phyloP scores from a whole-genome alignment of 2,797 vertebrate genomes.

The Enteromius mattozi region DNA sequence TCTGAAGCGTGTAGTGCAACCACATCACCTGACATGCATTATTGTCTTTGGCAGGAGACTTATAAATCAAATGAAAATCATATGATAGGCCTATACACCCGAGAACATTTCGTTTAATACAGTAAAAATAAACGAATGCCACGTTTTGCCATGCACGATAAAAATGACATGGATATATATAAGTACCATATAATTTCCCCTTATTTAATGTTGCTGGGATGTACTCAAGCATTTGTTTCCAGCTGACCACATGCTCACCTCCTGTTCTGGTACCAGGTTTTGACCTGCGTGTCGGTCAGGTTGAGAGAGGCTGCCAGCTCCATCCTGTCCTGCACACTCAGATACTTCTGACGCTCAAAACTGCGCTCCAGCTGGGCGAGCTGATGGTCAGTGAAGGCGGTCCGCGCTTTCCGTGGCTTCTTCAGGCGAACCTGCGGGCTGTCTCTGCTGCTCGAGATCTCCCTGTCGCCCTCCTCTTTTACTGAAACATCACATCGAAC shows the following conservation, averaged over 20 bases:
- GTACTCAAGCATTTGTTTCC: conserved; percentile 15
- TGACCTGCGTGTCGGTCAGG: conserved; percentile 98
- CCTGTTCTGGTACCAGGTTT: conserved; percentile 99
- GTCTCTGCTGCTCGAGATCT: conserved; percentile 97
- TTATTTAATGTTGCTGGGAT: neutral
- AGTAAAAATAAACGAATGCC: neutral
- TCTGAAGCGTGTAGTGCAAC: neutral
- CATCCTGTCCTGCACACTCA: conserved; percentile 98
- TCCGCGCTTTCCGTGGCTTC: conserved; percentile 96
- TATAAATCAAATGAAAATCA: neutral
- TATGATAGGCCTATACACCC: neutral
- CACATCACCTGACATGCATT: conserved; percentile 1
- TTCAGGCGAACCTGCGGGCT: conserved; percentile 95
- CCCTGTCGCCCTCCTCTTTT: conserved; percentile 95
- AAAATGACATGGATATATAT: neutral
- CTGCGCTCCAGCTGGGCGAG: conserved; percentile 96
- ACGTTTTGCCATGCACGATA: too few species aligned
- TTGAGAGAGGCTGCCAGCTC: conserved; percentile 97
- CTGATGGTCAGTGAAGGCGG: conserved; percentile 97
- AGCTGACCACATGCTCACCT: conserved; percentile 78
- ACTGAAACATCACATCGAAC: conserved; percentile 74
- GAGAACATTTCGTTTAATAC: neutral
- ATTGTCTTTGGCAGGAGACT: conserved; percentile 21
- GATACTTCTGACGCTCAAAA: conserved; percentile 97
- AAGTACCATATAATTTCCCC: neutral